Evolutionary conservation across 37 sponge, comb jelly and placozoan species (phyloP), one percentile per base, ranked within the genome.

Genomic region (Axinella damicornis): DNA sequence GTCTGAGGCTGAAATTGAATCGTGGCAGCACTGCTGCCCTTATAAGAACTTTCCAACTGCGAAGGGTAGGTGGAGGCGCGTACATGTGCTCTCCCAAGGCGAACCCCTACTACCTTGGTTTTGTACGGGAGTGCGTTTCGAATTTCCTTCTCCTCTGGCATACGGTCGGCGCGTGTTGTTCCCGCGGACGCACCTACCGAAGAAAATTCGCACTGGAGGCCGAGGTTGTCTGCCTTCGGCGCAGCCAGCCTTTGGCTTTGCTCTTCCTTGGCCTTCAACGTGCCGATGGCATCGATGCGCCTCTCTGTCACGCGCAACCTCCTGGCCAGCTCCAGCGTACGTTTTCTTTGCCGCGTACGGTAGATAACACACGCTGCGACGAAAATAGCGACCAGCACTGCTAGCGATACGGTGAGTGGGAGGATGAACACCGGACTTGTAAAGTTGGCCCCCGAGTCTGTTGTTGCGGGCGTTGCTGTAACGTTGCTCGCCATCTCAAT

Each of bases 291-390:
- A 31, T 56, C 71, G 33, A 87, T 87, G 34, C 66, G 71, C 30
- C 73, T 79, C 60, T 87, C 79, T 4, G 87, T 87, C 11, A 87
- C 21, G 14, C 68, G 41, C 0, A 87, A 65, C 74, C 72, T 72
- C 53, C 74, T 35, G 2, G 73, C 57, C 21, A 76, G 71, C 24
- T 39, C 12, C 68, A 35, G 39, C 57, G 62, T 62, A 14, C 80
- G 38, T 73, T 69, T 34, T 33, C 46, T 32, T 56, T 87, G 79
- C 53, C 87, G 68, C 39, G 58, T 72, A 33, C 87, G 21, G 75
- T 78, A 79, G 30, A 87, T n/a, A 19, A 79, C 30, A 57, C 73
- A 79, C 30, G 66, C 80, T 13, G 69, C 73, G 19, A 87, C 41
- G 9, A 71, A 16, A 11, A 79, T 38, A 2, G 71, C 62, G 13